Conservation (phyloP, 2,797 vertebrate genomes). For the Hirundo rustica region DNA sequence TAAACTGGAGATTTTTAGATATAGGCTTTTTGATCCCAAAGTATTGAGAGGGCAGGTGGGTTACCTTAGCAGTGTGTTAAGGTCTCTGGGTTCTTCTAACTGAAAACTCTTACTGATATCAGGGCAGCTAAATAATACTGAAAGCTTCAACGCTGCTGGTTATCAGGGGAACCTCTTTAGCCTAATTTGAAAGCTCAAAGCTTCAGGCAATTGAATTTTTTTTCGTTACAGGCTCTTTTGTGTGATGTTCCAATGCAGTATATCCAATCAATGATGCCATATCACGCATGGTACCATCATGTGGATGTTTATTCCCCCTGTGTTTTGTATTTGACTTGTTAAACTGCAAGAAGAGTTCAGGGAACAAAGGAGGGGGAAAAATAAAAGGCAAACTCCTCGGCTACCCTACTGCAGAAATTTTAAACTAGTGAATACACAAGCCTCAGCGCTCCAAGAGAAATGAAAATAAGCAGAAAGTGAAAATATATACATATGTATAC, state of each 20-base stretch:
- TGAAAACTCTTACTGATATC: conserved; percentile 34
- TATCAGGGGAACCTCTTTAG: conserved; percentile 78
- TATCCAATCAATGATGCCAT: conserved; percentile 71
- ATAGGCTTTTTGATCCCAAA: conserved; percentile 58
- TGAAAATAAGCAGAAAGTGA: conserved; percentile 55
- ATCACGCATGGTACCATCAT: conserved; percentile 33
- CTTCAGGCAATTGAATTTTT: conserved; percentile 72
- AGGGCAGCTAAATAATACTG: conserved; percentile 63
- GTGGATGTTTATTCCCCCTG: conserved; percentile 54
- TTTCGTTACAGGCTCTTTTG: conserved; percentile 64
- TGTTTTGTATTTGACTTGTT: conserved; percentile 81
- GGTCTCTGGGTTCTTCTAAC: background rate
- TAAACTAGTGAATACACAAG: conserved; percentile 65
- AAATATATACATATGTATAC: conserved; percentile 59
- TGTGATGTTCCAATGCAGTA: conserved; percentile 65
- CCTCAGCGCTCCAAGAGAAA: conserved; percentile 55
- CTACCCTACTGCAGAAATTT: conserved; percentile 63
- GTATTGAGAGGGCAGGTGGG: conserved; percentile 10
- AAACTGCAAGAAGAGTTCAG: conserved; percentile 72
- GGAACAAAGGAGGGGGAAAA: conserved; percentile 56
- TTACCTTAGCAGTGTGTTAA: background rate
- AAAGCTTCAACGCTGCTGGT: conserved; percentile 68
- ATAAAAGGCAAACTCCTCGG: conserved; percentile 46
- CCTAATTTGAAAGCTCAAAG: conserved; percentile 79
- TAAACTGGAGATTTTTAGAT: conserved; percentile 58